Percentiles rank a stretch among this genome's conserved stretches.
phyloP scores from a whole-genome alignment of 2,888 invertebrate genomes.

The Coecobrya sp. region DNA sequence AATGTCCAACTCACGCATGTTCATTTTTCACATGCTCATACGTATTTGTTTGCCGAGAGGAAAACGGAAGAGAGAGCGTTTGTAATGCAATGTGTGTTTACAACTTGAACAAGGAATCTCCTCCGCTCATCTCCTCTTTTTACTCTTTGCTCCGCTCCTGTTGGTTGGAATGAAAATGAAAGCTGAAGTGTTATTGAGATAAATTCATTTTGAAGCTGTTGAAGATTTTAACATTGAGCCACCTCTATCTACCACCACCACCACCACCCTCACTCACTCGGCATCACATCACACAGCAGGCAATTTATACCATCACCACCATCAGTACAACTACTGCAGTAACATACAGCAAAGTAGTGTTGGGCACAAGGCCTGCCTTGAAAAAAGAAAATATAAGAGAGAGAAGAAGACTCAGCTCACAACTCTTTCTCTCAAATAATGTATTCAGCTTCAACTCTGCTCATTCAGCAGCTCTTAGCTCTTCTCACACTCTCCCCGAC shows the following conservation, averaged over 20 bases:
- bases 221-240: constrained; percentile 48
- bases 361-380: constrained; percentile 15
- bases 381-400: not conserved
- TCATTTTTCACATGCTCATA: constrained; percentile 7
- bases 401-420: constrained; percentile 24
- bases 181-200: constrained; percentile 58
- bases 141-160: not conserved
- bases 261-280: not conserved
- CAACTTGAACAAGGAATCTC: constrained; percentile 19
- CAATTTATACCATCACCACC: constrained; percentile 6
- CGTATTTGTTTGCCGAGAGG: not conserved
- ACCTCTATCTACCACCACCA: not conserved
- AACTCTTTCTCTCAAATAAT: constrained; percentile 42
- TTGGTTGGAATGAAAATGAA: constrained; percentile 11
- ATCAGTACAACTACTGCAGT: not conserved
- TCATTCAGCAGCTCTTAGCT: constrained; percentile 39
- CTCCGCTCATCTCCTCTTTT: not conserved
- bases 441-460: constrained; percentile 35
- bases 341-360: not conserved
- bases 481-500: not conserved
- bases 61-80: not conserved
- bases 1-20: constrained; percentile 26
- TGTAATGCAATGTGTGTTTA: constrained; percentile 25
- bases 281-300: not conserved
- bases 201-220: constrained; percentile 58